Percentiles rank a stretch among this genome's conserved stretches.
Conservation (phyloP, 2,797 vertebrate genomes). For the Picus viridis region DNA sequence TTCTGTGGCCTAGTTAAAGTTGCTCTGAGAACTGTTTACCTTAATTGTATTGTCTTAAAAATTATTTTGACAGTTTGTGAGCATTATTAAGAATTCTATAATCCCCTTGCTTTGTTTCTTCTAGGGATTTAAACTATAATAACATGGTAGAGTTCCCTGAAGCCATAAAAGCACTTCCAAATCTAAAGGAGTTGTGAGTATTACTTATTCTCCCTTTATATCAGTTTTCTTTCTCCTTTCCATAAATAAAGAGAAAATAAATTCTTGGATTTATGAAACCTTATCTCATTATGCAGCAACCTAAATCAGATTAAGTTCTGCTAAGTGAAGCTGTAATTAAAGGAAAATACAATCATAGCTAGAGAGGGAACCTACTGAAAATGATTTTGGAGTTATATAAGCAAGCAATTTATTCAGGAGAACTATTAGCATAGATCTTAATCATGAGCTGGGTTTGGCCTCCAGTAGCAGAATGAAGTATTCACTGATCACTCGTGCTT, state of each 20-base stretch:
- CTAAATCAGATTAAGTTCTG: constrained; percentile 28
- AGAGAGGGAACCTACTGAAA: constrained; percentile 22
- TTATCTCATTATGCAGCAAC: background rate
- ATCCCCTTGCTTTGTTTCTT: constrained; percentile 43
- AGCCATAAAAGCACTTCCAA: constrained; percentile 92
- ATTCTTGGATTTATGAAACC: background rate
- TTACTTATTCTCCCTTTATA: background rate
- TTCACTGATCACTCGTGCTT: background rate
- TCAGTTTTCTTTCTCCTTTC: background rate
- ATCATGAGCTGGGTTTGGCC: background rate
- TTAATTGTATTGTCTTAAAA: background rate
- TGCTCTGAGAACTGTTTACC: background rate
- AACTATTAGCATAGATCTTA: constrained; percentile 19
- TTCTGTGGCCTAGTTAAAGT: background rate
- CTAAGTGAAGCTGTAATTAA: constrained; percentile 24
- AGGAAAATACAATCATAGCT: constrained; percentile 15
- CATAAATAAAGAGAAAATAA: background rate
- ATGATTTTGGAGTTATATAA: background rate
- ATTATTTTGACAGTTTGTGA: background rate
- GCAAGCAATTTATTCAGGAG: constrained; percentile 17
- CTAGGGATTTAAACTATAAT: constrained; percentile 97
- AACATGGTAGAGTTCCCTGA: constrained; percentile 92
- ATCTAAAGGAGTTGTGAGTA: constrained; percentile 97
- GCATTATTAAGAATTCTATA: background rate
- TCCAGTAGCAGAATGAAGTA: background rate